A percentile compares a stretch with the other conserved stretches of the same genome.
Evolutionary conservation across 1,140 invertebrate species (phyloP).

Genomic region (Anastrepha ludens): DNA sequence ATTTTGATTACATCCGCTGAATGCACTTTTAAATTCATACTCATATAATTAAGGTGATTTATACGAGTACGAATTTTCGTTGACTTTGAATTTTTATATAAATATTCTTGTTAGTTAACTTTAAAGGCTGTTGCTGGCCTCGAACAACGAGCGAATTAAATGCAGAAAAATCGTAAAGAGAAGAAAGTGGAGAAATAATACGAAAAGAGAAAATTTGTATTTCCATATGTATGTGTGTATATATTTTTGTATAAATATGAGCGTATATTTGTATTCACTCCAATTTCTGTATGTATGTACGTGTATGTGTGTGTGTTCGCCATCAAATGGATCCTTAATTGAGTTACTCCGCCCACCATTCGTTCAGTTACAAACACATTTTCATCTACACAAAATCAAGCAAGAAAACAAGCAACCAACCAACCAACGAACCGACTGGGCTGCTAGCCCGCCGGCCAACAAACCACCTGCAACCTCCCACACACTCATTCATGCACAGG

Average conservation of each 20-base stretch:
- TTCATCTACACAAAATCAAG: constrained; percentile 33
- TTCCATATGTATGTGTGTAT: neutral
- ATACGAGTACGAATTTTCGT: neutral
- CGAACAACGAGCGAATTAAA: constrained; percentile 16
- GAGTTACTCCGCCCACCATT: constrained; percentile 50
- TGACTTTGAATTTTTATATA: neutral
- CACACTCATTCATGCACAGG: constrained; percentile 37
- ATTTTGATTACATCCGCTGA: neutral
- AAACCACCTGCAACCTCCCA: constrained; percentile 32
- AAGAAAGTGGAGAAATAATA: constrained; percentile 24
- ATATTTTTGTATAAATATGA: neutral
- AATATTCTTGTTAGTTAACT: neutral
- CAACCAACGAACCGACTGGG: neutral
- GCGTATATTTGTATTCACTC: constrained; percentile 33
- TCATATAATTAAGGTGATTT: constrained; percentile 1
- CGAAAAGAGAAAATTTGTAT: constrained; percentile 17
- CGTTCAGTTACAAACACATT: constrained; percentile 51
- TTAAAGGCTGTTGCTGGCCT: neutral
- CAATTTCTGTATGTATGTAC: neutral
- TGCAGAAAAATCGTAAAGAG: neutral
- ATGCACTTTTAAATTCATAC: neutral
- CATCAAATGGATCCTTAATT: constrained; percentile 53
- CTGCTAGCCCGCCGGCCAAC: constrained; percentile 29
- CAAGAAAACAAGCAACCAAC: constrained; percentile 24
- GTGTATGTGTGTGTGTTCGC: constrained; percentile 38